phyloP scores from a whole-genome alignment of 2,888 invertebrate genomes.

The Troides helena region DNA sequence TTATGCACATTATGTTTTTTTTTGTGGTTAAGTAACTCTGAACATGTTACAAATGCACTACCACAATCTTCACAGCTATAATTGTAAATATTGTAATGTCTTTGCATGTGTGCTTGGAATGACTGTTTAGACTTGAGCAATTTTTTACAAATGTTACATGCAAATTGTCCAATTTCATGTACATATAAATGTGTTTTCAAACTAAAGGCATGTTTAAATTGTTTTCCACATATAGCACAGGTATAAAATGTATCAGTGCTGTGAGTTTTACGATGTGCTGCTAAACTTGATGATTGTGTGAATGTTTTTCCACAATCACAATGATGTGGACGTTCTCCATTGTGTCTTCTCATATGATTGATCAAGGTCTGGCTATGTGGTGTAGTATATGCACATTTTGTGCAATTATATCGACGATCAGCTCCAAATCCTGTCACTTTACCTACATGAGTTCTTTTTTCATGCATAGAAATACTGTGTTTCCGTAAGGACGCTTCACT shows the following conservation, averaged over 20 bases:
- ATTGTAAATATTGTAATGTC: conserved; percentile 70
- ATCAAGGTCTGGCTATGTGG: conserved; percentile 72
- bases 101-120: conserved; percentile 61
- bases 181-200: conserved; percentile 66
- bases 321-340: conserved; percentile 66
- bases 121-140: conserved; percentile 63
- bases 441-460: conserved; percentile 59
- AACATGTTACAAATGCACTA: conserved; percentile 67
- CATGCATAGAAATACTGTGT: conserved; percentile 64
- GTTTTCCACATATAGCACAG: conserved; percentile 70
- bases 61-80: conserved; percentile 75
- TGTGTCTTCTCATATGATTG: conserved; percentile 70
- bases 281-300: conserved; percentile 66
- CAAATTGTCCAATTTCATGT: conserved; percentile 58
- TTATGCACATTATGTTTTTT: conserved; percentile 58
- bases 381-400: conserved; percentile 65
- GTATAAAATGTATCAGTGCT: conserved; percentile 61
- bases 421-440: conserved; percentile 64
- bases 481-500: conserved; percentile 54
- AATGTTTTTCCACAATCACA: conserved; percentile 73
- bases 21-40: conserved; percentile 69
- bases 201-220: conserved; percentile 71
- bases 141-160: conserved; percentile 67
- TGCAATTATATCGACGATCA: conserved; percentile 63
- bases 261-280: conserved; percentile 68